Evolutionary conservation across 2,888 invertebrate species (phyloP).

Genomic region (Mimachlamys varia): DNA sequence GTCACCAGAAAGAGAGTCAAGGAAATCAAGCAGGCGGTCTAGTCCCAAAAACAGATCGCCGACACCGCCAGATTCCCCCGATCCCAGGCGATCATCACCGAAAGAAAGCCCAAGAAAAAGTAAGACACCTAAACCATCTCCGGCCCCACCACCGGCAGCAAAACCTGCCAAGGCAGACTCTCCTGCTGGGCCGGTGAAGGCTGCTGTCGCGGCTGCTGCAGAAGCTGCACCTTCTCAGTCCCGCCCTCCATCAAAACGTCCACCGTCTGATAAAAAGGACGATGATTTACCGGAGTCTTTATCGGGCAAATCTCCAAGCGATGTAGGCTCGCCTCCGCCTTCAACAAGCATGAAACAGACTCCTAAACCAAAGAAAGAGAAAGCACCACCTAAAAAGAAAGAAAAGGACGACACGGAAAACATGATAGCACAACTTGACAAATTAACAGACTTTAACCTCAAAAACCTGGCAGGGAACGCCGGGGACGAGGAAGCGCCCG

Average conservation of each 20-base stretch:
- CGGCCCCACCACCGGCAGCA: background rate
- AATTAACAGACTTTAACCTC: slow-evolving; percentile 42
- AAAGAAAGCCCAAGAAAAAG: slow-evolving; percentile 37
- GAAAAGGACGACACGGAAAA: slow-evolving; percentile 36
- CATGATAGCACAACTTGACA: slow-evolving; percentile 44
- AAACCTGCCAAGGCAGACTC: slow-evolving; percentile 22
- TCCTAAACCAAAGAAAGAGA: slow-evolving; percentile 38
- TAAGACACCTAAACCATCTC: background rate
- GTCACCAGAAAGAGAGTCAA: background rate
- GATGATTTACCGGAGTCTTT: slow-evolving; percentile 44
- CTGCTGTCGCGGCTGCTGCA: slow-evolving; percentile 18
- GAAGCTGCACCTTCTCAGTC: background rate
- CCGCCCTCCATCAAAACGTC: slow-evolving; percentile 2
- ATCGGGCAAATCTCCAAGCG: slow-evolving; percentile 17
- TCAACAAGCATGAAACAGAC: slow-evolving; percentile 36
- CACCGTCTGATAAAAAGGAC: slow-evolving; percentile 26
- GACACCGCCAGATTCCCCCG: background rate
- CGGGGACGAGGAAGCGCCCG: slow-evolving; percentile 1
- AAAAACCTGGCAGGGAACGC: slow-evolving; percentile 43
- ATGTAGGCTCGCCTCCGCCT: slow-evolving; percentile 37
- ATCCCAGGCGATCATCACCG: background rate
- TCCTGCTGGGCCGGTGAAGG: slow-evolving; percentile 32
- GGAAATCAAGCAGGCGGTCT: background rate
- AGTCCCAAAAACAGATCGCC: slow-evolving; percentile 10
- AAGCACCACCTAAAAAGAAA: background rate